A percentile compares a stretch with the other conserved stretches of the same genome.
Conservation (phyloP, 2,113 vertebrate species). For the Hepsetus odoe region DNA sequence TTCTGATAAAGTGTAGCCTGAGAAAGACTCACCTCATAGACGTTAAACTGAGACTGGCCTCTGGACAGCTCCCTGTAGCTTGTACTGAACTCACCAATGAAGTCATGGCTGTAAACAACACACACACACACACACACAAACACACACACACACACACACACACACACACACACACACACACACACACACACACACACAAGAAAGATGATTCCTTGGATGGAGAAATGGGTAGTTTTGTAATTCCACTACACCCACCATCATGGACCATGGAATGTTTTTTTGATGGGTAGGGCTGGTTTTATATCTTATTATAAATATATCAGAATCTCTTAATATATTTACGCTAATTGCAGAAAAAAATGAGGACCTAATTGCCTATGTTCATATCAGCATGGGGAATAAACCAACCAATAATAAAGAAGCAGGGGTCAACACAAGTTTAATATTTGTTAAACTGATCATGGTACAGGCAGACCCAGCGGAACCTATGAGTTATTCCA, state of each 20-base stretch:
- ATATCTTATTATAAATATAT: no score
- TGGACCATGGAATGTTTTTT: background rate
- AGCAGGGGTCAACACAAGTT: background rate
- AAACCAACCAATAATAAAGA: background rate
- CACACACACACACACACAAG: no score
- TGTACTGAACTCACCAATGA: conserved; percentile 97
- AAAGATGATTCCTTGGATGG: no score
- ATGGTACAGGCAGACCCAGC: background rate
- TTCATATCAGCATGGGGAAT: background rate
- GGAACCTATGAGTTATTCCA: background rate
- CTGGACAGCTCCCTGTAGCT: conserved; percentile 94
- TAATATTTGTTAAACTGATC: background rate
- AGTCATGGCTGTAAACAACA: conserved; percentile 85
- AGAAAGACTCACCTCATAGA: conserved; percentile 86
- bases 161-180: no score
- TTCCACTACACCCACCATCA: background rate
- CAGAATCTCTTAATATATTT: background rate
- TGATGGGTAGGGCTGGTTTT: background rate
- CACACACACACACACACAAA: conserved; percentile 4
- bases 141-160: no score
- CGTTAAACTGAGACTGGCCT: conserved; percentile 96
- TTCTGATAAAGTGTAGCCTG: background rate
- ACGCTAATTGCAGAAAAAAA: background rate
- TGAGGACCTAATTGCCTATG: background rate
- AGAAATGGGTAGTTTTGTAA: no score